Evolutionary conservation across 53 echinoderm and acorn worm genomes (phyloP).

Genomic region (Arbacia lixula): DNA sequence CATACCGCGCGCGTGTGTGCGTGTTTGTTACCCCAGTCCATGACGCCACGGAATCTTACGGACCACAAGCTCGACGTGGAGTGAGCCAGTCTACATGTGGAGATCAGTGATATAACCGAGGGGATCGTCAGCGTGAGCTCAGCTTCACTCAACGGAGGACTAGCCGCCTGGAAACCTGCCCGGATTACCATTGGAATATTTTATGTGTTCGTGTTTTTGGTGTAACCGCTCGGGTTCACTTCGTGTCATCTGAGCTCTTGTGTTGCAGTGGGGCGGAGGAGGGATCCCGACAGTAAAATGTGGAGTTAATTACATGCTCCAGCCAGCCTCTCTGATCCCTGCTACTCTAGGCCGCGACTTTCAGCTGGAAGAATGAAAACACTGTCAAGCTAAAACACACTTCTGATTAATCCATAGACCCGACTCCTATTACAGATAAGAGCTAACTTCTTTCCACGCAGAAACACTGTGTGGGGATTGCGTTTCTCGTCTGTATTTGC

Average conservation of each 20-base stretch:
- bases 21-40: too few relatives aligned
- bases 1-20: slow-evolving; percentile 24
- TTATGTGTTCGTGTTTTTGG: too few relatives aligned
- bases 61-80: too few relatives aligned
- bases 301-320: slow-evolving; percentile 37
- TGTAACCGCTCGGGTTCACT: slow-evolving; percentile 31
- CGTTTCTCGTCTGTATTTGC: too few relatives aligned
- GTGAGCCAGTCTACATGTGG: too few relatives aligned
- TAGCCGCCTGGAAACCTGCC: slow-evolving; percentile 19
- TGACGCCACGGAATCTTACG: too few relatives aligned
- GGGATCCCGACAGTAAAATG: slow-evolving; percentile 7
- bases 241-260: slow-evolving; percentile 6
- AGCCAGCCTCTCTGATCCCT: slow-evolving; percentile 26
- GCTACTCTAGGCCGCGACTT: slow-evolving; percentile 19
- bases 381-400: background rate
- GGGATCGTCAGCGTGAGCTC: slow-evolving; percentile 35
- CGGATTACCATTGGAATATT: slow-evolving; percentile 44
- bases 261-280: background rate
- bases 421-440: too few relatives aligned
- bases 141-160: slow-evolving; percentile 27
- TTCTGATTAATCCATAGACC: too few relatives aligned
- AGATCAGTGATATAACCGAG: background rate
- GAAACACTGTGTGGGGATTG: too few relatives aligned
- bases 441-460: too few relatives aligned
- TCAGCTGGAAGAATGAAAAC: slow-evolving; percentile 12